Evolutionary conservation across 1,140 invertebrate genomes (phyloP).

Genomic region (Lordiphosa stackelbergi): DNA sequence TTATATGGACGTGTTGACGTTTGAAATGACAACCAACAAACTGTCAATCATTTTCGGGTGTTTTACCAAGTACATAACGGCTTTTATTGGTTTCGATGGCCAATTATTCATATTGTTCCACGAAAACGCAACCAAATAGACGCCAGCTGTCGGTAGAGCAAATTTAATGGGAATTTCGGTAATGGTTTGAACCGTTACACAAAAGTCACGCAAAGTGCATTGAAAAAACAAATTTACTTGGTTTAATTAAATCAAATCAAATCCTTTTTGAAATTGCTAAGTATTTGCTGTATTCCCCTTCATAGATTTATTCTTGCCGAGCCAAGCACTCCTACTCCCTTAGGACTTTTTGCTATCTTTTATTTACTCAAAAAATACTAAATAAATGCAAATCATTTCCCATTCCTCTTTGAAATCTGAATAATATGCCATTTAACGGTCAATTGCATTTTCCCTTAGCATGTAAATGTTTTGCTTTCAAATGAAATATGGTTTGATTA

Average conservation of each 20-base stretch:
- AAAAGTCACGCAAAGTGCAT: constrained; percentile 7
- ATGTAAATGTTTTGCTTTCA: constrained; percentile 31
- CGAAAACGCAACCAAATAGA: constrained; percentile 42
- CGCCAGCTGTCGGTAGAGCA: constrained; percentile 51
- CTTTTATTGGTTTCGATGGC: constrained; percentile 45
- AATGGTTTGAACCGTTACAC: constrained; percentile 25
- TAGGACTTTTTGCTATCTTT: neutral
- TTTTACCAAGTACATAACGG: constrained; percentile 42
- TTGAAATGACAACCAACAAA: constrained; percentile 60
- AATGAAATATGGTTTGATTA: constrained; percentile 34
- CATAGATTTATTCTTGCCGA: no score
- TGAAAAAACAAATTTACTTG: no score
- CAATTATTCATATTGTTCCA: constrained; percentile 73
- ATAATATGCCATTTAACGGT: constrained; percentile 43
- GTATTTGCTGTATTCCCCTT: neutral
- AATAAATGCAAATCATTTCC: constrained; percentile 47
- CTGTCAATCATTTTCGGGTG: constrained; percentile 66
- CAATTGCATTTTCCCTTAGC: constrained; percentile 39
- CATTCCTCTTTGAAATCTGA: constrained; percentile 4
- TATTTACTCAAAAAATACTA: constrained; percentile 11
- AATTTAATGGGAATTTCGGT: constrained; percentile 38
- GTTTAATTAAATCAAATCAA: no score
- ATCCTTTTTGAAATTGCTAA: no score
- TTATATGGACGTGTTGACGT: constrained; percentile 67
- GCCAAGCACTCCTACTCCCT: no score